Evolutionary conservation across 2,797 vertebrate genomes (phyloP).

Genomic region (Eulemur coronatus): DNA sequence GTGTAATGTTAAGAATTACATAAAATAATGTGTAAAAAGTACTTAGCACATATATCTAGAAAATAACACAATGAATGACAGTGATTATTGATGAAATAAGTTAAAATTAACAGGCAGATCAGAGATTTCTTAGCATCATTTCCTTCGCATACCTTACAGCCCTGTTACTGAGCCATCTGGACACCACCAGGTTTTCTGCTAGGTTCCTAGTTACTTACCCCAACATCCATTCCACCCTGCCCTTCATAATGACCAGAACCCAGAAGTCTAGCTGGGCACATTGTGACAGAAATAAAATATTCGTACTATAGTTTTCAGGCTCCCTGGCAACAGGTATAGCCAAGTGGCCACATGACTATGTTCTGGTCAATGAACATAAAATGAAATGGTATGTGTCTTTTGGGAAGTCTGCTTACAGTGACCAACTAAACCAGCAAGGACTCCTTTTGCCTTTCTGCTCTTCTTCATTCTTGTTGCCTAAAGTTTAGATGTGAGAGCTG

Average conservation of each 20-base stretch:
- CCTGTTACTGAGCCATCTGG: not conserved
- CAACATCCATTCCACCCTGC: not conserved
- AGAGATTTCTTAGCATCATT: not conserved
- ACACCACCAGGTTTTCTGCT: not conserved
- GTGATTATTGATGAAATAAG: not conserved
- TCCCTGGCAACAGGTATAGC: not conserved
- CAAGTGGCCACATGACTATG: not conserved
- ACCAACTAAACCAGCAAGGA: not conserved
- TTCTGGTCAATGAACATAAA: not conserved
- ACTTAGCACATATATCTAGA: not conserved
- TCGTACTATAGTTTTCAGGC: not conserved
- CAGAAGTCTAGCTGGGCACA: not conserved
- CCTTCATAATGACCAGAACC: not conserved
- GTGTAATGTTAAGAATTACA: not conserved
- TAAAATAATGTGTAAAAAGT: not conserved
- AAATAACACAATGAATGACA: not conserved
- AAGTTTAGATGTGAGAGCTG: not conserved
- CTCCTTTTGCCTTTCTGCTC: not conserved
- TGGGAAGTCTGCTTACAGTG: not conserved
- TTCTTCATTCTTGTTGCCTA: not conserved
- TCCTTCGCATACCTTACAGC: not conserved
- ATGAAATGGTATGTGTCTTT: not conserved
- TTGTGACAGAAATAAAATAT: not conserved
- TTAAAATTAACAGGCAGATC: not conserved
- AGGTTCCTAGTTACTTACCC: not conserved